Conservation (phyloP, 2,888 invertebrate species). For the Muschampia staudingeri region DNA sequence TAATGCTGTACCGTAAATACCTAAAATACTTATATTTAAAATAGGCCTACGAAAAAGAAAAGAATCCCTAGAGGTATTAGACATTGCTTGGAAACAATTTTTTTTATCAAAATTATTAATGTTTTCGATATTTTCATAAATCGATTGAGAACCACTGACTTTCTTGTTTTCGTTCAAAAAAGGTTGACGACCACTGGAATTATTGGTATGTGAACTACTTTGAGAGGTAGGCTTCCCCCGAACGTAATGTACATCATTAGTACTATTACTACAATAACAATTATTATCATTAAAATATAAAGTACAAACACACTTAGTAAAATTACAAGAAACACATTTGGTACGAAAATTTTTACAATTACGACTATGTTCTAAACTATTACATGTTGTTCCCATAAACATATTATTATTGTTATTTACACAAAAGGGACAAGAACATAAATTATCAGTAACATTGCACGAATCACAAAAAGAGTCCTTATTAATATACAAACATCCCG, state of each 20-base stretch:
- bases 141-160: neutral
- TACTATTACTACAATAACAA: neutral
- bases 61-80: neutral
- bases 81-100: neutral
- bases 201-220: neutral
- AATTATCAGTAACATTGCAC: neutral
- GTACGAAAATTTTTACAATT: neutral
- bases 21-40: constrained; percentile 10
- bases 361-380: neutral
- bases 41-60: constrained; percentile 11
- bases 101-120: neutral
- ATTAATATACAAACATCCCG: neutral
- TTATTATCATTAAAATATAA: neutral
- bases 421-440: neutral
- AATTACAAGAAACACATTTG: constrained; percentile 9
- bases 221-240: neutral
- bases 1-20: neutral
- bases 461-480: neutral
- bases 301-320: neutral
- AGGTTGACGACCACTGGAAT: neutral
- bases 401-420: neutral
- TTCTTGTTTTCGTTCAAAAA: constrained; percentile 9
- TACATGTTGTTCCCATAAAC: neutral
- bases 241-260: neutral
- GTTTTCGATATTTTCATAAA: neutral